Base-by-base conservation (phyloP, 2,888 invertebrate species). In the Drosophila ustulata region DNA sequence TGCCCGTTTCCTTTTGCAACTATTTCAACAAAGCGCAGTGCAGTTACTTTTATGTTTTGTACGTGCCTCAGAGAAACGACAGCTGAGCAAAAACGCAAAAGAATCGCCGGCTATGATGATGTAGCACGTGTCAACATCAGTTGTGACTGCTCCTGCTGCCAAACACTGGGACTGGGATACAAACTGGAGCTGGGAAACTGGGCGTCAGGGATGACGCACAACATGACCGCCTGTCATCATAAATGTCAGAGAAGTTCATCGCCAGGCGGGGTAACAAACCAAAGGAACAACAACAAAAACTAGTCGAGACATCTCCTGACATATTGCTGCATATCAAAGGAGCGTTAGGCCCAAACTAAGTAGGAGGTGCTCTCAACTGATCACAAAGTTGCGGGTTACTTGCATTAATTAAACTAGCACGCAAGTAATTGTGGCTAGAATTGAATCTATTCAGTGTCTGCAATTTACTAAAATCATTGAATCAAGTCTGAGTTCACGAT, bases 81-180 rank as follows among this genome's bases (percentile, higher is more conserved):
- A 70, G 64, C 73, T 72, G 83, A 71, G 80, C 70, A 73, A 66
- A 69, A 69, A 68, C 53, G 62, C 55, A 64, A 71, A 64, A 65
- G 69, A 83, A 83, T 78, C 76, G 83, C 79, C 83, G 65, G 76
- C 82, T 82, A 85, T 82, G 87, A 80, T 85, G 85, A 85, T 87
- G 88, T 85, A 87, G 88, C 88, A 85, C 85, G 85, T 85, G 85
- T 85, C 88, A 85, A 87, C 85, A 85, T 87, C 85, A 84, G 72
- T 85, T 68, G 55, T 28, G 71, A 67, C 75, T 64, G 64, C 32
- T 46, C 23, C 51, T 47, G 47, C 26, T 18, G 9, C 34, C 34
- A 11, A 11, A 9, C 34, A 4, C 61, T 30, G 25, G 39, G 13
- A n/a, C 34, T 46, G 46, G 34, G 9, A 18, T 6, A 11, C 5